These are phyloP conservation scores for Sus cebifrons DNA, from an alignment of 2,797 vertebrate genomes.

Conservation along the genomic window DNA sequence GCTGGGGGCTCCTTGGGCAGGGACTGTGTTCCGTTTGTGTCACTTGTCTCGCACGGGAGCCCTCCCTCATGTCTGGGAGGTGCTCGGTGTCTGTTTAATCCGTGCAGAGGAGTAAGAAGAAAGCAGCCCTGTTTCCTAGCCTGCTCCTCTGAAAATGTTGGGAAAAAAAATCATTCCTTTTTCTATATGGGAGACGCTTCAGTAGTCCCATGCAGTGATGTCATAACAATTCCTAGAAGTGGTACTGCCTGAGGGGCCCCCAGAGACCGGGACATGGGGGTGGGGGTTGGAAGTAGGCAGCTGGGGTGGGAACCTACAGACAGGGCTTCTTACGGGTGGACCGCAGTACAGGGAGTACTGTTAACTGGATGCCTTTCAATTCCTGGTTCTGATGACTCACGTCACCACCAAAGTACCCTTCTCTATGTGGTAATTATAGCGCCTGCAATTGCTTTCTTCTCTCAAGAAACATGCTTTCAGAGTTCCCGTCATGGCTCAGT, in stretches of 20 bases:
- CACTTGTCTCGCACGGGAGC: not conserved
- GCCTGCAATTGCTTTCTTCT: not conserved
- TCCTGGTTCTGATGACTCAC: not conserved
- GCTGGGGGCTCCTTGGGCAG: not conserved
- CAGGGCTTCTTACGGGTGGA: not conserved
- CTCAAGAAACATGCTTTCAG: not conserved
- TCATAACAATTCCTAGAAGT: not conserved
- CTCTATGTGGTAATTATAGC: not conserved
- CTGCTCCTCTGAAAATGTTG: not conserved
- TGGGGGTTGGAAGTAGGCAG: not conserved
- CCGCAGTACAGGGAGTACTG: not conserved
- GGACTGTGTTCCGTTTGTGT: not conserved
- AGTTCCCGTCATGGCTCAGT: no score
- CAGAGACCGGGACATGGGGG: not conserved
- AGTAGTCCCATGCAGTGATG: not conserved
- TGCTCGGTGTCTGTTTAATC: not conserved
- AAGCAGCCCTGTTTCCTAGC: not conserved
- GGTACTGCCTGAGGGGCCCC: not conserved
- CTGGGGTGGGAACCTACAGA: not conserved
- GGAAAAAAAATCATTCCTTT: not conserved
- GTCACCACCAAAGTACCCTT: not conserved
- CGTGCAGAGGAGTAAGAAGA: not conserved
- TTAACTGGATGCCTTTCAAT: fast-evolving
- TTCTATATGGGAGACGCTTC: not conserved
- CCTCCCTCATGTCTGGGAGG: not conserved